phyloP scores from a whole-genome alignment of 2,888 invertebrate species.

The Cerceris ruficornis region DNA sequence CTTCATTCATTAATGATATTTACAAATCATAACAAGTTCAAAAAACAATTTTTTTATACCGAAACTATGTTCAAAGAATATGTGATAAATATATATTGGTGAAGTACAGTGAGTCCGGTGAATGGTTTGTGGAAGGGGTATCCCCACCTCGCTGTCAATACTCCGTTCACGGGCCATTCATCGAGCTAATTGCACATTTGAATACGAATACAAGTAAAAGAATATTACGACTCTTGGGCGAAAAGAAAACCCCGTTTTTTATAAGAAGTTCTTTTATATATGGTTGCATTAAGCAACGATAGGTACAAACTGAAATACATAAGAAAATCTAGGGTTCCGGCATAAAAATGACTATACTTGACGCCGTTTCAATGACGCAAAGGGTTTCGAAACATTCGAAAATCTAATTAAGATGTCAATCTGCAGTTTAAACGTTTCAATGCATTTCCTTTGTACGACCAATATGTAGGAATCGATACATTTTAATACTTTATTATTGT shows the following conservation, averaged over 20 bases:
- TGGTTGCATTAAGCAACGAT: conserved; percentile 29
- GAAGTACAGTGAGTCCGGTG: conserved; percentile 6
- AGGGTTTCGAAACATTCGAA: conserved; percentile 12
- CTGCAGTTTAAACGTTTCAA: conserved; percentile 3
- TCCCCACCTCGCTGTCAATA: too few relatives aligned
- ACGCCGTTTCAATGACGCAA: not conserved
- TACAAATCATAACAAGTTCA: conserved; percentile 34
- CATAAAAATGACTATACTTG: conserved; percentile 5
- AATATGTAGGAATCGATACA: conserved; percentile 21
- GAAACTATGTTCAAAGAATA: conserved; percentile 43
- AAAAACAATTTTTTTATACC: conserved; percentile 43
- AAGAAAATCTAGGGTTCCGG: conserved; percentile 20
- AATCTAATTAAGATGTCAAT: conserved; percentile 32
- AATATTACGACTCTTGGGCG: conserved; percentile 26
- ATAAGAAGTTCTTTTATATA: conserved; percentile 50
- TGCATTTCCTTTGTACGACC: conserved; percentile 23
- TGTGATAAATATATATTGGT: conserved; percentile 51
- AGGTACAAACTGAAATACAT: conserved; percentile 24
- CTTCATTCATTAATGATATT: conserved; percentile 27
- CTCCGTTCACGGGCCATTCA: not conserved
- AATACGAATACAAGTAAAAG: conserved; percentile 22
- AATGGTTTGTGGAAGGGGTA: too few relatives aligned
- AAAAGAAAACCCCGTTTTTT: conserved; percentile 41
- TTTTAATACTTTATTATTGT: conserved; percentile 41
- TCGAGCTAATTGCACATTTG: conserved; percentile 28